Conservation (phyloP, 1,140 invertebrate species). For the Camponotus floridanus region DNA sequence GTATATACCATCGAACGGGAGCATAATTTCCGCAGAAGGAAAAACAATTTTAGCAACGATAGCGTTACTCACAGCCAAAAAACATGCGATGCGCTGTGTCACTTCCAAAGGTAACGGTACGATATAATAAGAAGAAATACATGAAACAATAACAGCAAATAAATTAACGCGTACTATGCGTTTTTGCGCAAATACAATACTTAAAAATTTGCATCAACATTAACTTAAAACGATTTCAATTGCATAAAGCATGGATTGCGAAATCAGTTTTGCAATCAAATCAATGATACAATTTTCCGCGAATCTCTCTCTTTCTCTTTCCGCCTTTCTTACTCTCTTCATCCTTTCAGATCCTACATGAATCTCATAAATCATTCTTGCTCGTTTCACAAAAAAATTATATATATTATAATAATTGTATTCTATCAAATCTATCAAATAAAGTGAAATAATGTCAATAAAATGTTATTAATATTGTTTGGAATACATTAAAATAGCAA, state of each 20-base stretch:
- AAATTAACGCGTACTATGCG: slow-evolving; percentile 6
- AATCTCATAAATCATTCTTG: not conserved
- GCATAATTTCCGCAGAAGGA: slow-evolving; percentile 48
- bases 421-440: not conserved
- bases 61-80: not conserved
- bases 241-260: not conserved
- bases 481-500: not conserved
- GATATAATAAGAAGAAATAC: not conserved
- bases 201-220: slow-evolving; percentile 24
- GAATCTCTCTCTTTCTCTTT: not conserved
- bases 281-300: not conserved
- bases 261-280: slow-evolving; percentile 6
- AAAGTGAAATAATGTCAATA: not conserved
- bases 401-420: not conserved
- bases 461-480: not conserved
- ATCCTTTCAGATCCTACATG: not conserved
- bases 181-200: slow-evolving; percentile 18
- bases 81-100: not conserved
- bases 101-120: slow-evolving; percentile 44
- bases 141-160: not conserved
- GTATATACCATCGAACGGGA: slow-evolving; percentile 36
- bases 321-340: not conserved
- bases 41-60: slow-evolving; percentile 34
- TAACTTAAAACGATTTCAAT: not conserved
- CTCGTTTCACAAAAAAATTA: not conserved